Base-by-base conservation (phyloP, 2,888 invertebrate species). In the Esperia sulphurella region DNA sequence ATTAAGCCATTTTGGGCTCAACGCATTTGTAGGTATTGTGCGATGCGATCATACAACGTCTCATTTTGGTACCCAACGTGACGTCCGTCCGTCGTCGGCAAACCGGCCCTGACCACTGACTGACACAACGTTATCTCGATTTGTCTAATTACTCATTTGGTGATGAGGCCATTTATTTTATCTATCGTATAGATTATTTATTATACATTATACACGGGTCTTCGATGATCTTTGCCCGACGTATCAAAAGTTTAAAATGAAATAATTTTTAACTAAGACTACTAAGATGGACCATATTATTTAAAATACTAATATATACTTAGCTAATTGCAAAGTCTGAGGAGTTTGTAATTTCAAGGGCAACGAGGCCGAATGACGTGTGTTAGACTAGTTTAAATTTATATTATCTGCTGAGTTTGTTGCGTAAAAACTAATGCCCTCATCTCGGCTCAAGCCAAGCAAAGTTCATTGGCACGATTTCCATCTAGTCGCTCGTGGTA, bases 391-490 rank as follows among this genome's bases (percentile, higher is more conserved):
- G 21, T 43, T 29, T 42, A 29, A 35, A 38, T 37, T 41, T 45
- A 39, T 13, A 45, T 33, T 31, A 35, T 21, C 35, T 14, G n/a
- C 46, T 53, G 55, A 69, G 62, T 69, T 69, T 61, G 64, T 71
- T 74, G 69, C 70, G 73, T 73, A 69, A 65, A 76, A 65, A 66
- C 62, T 68, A 65, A 67, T 68, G 69, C 68, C 71, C 66, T 74
- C 73, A 64, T 63, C 69, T 60, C 55, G 55, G 52, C 64, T 69
- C 68, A 67, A 78, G 71, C 71, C 74, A 75, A 76, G 68, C 65
- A 60, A 79, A 83, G 85, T 85, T 86, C 85, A 84, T 82, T 85
- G 83, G 85, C 85, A 80, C 79, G 70, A 64, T 71, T 75, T 73
- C 61, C 61, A 68, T 71, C 64, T 48, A 58, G 61, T 64, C 51